Evolutionary conservation across 2,797 vertebrate genomes (phyloP).

Genomic region (Hemibagrus guttatus): DNA sequence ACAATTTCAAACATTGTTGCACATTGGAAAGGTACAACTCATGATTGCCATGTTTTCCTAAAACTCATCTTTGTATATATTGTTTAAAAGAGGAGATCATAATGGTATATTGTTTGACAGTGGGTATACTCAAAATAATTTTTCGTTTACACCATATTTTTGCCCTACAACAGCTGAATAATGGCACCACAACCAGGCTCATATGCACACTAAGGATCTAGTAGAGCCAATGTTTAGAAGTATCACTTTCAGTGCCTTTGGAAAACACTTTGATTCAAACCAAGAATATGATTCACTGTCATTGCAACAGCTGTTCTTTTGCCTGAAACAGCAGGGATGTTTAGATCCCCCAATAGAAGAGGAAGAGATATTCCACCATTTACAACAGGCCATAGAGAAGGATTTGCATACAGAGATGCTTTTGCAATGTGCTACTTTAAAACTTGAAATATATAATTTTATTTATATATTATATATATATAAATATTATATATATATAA

Average conservation of each 20-base stretch:
- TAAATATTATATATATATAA: no score
- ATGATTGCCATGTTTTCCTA: constrained; percentile 22
- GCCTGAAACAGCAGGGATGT: constrained; percentile 33
- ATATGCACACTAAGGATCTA: constrained; percentile 12
- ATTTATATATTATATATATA: no score
- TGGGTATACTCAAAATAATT: constrained; percentile 11
- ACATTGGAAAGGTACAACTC: constrained; percentile 18
- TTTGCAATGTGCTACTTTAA: constrained; percentile 24
- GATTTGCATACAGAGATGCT: constrained; percentile 15
- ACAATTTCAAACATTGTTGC: constrained; percentile 32
- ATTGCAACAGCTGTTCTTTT: constrained; percentile 43
- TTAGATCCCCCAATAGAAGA: constrained; percentile 28
- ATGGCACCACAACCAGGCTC: not conserved
- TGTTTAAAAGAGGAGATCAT: constrained; percentile 34
- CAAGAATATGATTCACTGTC: constrained; percentile 42
- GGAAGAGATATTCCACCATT: constrained; percentile 22
- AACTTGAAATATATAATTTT: no score
- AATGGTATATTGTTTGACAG: constrained; percentile 34
- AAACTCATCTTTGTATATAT: constrained; percentile 25
- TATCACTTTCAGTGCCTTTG: constrained; percentile 29
- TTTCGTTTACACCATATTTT: constrained; percentile 34
- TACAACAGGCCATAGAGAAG: constrained; percentile 3
- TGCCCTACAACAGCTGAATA: constrained; percentile 21
- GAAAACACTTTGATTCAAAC: constrained; percentile 34
- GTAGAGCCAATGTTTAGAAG: constrained; percentile 22